phyloP scores from a whole-genome alignment of 2,888 invertebrate species.

The Phyllotreta striolata region DNA sequence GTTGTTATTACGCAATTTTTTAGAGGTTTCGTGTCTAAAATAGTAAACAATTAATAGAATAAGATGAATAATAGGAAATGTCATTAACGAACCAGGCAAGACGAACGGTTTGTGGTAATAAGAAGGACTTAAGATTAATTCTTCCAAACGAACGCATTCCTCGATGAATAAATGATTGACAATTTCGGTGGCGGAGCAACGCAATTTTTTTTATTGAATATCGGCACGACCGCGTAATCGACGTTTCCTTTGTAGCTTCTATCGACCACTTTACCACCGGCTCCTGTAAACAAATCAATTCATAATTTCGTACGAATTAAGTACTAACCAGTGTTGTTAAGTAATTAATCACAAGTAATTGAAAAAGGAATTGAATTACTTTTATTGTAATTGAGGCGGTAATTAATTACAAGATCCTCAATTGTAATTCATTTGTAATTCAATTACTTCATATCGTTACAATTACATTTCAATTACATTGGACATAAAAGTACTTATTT shows the following conservation, averaged over 20 bases:
- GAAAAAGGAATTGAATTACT: too few species aligned
- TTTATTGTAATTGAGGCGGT: too few species aligned
- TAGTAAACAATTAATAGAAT: background rate
- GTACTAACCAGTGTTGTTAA: too few species aligned
- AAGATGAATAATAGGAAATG: background rate
- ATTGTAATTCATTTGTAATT: too few species aligned
- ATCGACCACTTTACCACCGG: slow-evolving; percentile 65
- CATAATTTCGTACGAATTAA: too few species aligned
- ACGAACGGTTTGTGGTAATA: slow-evolving; percentile 78
- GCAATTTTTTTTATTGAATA: slow-evolving; percentile 63
- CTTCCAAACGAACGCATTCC: slow-evolving; percentile 70
- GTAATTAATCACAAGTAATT: too few species aligned
- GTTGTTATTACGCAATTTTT: slow-evolving; percentile 78
- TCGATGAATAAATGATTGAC: slow-evolving; percentile 78
- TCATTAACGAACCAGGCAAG: slow-evolving; percentile 25
- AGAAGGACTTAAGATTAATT: slow-evolving; percentile 64
- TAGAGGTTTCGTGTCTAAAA: slow-evolving; percentile 64
- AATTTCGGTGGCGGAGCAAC: slow-evolving; percentile 65
- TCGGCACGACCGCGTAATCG: slow-evolving; percentile 73
- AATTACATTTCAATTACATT: too few species aligned
- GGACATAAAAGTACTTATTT: too few species aligned
- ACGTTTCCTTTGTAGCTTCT: slow-evolving; percentile 64
- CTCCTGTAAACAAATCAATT: slow-evolving; percentile 20
- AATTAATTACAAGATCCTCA: too few species aligned
- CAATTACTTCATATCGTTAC: too few species aligned